Conservation (phyloP, 2,113 vertebrate genomes). For the Hystrix brachyura region DNA sequence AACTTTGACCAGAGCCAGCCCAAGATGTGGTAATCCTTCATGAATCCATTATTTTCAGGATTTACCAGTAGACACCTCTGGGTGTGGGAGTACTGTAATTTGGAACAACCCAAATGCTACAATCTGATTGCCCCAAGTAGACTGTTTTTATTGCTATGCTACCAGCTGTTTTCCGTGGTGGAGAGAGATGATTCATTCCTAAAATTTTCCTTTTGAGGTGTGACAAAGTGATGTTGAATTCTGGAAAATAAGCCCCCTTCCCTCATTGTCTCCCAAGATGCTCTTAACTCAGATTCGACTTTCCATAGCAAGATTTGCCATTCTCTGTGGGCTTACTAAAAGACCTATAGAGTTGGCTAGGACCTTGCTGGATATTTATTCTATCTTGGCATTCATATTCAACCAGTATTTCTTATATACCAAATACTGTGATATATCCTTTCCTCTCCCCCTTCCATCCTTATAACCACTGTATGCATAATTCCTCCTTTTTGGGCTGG, state of each 20-base stretch:
- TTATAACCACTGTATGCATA: background rate
- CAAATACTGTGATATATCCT: background rate
- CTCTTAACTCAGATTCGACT: background rate
- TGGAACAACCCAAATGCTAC: background rate
- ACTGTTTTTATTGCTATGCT: background rate
- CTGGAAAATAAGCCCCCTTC: background rate
- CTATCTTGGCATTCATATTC: background rate
- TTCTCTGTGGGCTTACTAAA: background rate
- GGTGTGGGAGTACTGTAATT: background rate
- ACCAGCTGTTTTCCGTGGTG: background rate
- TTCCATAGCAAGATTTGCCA: background rate
- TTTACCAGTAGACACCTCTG: background rate
- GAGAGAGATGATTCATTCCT: slow-evolving; percentile 11
- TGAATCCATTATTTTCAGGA: background rate
- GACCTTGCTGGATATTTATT: background rate
- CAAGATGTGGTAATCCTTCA: slow-evolving; percentile 33
- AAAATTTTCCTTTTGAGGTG: slow-evolving; percentile 39
- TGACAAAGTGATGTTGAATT: slow-evolving; percentile 12
- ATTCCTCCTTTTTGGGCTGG: background rate
- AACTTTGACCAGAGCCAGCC: background rate
- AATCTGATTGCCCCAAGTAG: background rate
- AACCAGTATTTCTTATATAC: background rate
- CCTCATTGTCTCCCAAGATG: background rate
- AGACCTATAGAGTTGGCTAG: background rate
- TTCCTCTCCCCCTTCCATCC: background rate